Evolutionary conservation across 2,797 vertebrate genomes (phyloP), one percentile per base, ranked within the genome.

Genomic region (Galaxias olidus): DNA sequence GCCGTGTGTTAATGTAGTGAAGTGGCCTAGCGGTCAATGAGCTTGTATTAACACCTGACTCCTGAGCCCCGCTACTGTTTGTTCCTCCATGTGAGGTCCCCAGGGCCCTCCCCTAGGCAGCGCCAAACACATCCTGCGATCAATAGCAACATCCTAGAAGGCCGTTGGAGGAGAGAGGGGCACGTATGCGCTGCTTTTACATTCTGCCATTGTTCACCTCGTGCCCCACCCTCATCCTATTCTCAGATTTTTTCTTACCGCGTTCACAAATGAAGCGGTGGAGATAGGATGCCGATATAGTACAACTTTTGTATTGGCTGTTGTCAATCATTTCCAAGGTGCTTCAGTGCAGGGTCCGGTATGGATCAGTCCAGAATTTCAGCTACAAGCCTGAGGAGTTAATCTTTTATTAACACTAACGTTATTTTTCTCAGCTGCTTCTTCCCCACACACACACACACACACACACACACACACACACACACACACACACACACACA

Each of bases 1-100:
- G 60, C 42, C 78, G 76, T 81, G 78, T 86, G 84, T 91, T 91
- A 88, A 91, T 90, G 84, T 86, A 88, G 86, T 88, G 85, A 88
- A 90, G 87, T 88, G 83, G 83, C 78, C 74, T 72, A 76, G 79
- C 74, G 74, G 87, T 92, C 90, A 91, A 88, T 89, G 88, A 89
- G 82, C 85, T 86, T 84, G 85, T 90, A 90, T 92, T 92, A 91
- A 89, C 90, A 91, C 87, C 87, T 89, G 90, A 90, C 86, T 91
- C 85, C 73, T 57, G 72, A 78, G 76, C 72, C 66, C 71, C 43
- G 85, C 72, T 84, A 73, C 73, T 87, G 87, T 89, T 87, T 89
- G 85, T 84, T 88, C 81, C 81, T 83, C 79, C 65, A 51, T 71
- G 73, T 65, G 69, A 73, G 64, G 58, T 85, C 89, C 86, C 88